These are phyloP conservation scores for Apocheima hispidaria DNA, from an alignment of 2,888 invertebrate genomes.

Conservation along the genomic window DNA sequence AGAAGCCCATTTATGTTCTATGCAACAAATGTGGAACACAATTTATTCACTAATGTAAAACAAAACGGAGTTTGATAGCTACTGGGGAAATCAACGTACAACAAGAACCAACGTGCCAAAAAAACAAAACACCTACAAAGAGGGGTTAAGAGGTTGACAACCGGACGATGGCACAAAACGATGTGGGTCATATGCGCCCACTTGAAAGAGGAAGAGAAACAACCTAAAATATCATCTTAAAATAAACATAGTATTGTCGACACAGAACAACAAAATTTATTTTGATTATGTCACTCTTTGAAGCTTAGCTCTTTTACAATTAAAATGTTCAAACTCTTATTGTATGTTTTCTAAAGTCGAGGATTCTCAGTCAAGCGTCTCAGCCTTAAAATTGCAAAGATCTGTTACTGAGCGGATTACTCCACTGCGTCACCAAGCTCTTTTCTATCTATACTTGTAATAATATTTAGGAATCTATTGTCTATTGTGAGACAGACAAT, in stretches of 20 bases:
- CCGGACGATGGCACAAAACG: conserved; percentile 15
- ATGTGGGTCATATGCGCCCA: conserved; percentile 14
- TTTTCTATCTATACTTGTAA: conserved; percentile 44
- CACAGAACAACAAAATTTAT: no score
- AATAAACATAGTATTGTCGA: conserved; percentile 1
- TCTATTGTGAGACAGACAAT: conserved; percentile 68
- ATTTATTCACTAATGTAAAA: neutral
- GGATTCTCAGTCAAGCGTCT: neutral
- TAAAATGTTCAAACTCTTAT: neutral
- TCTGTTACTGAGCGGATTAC: conserved; percentile 20
- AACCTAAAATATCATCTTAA: neutral
- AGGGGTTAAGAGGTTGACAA: conserved; percentile 22
- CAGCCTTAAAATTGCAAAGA: conserved; percentile 6
- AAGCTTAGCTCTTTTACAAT: no score
- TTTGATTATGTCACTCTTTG: neutral
- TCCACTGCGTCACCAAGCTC: conserved; percentile 17
- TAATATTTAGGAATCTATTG: conserved; percentile 54
- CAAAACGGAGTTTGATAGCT: neutral
- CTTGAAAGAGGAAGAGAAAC: conserved; percentile 20
- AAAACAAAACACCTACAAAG: conserved; percentile 11
- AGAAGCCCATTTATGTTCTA: no score
- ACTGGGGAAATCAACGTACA: neutral
- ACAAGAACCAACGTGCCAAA: conserved; percentile 14
- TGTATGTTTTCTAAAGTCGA: neutral
- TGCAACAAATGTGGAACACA: neutral